phyloP scores from a whole-genome alignment of 2,797 vertebrate genomes.

The Manis pentadactyla region DNA sequence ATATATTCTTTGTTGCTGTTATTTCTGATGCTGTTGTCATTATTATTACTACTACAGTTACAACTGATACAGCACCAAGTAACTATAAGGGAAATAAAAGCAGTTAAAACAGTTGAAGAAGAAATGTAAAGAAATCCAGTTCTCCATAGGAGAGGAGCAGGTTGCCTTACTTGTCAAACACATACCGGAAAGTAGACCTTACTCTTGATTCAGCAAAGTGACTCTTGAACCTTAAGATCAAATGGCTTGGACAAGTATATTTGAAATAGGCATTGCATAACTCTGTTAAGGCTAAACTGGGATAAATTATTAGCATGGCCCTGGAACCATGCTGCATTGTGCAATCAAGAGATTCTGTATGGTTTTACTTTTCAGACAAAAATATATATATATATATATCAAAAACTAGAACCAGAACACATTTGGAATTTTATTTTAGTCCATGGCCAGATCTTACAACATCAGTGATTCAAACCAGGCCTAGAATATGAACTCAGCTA shows the following conservation, averaged over 20 bases:
- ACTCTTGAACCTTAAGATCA: slow-evolving; percentile 59
- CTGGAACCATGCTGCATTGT: slow-evolving; percentile 83
- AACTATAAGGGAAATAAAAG: background rate
- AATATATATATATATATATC: slow-evolving; percentile 79
- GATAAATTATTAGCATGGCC: slow-evolving; percentile 80
- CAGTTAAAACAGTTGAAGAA: background rate
- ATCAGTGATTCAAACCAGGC: slow-evolving; percentile 88
- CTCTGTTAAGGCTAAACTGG: slow-evolving; percentile 81
- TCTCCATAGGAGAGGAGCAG: slow-evolving; percentile 8
- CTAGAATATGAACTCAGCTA: slow-evolving; percentile 83
- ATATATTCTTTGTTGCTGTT: background rate
- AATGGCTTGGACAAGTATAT: slow-evolving; percentile 45
- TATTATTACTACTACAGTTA: background rate
- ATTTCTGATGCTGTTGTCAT: background rate
- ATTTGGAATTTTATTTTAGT: slow-evolving; percentile 83
- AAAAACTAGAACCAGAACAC: slow-evolving; percentile 88
- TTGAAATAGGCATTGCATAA: slow-evolving; percentile 76
- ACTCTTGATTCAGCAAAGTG: slow-evolving; percentile 54
- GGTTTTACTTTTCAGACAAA: slow-evolving; percentile 87
- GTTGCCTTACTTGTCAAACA: slow-evolving; percentile 34
- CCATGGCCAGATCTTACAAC: slow-evolving; percentile 86
- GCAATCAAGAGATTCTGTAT: slow-evolving; percentile 87
- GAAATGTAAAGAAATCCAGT: slow-evolving; percentile 19
- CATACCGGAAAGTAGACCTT: background rate
- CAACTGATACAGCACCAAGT: background rate